Percentiles rank a stretch among this genome's conserved stretches.
Conservation (phyloP, 92 coral and sea anemone genomes). For the Hydrozoanthus gracilis region DNA sequence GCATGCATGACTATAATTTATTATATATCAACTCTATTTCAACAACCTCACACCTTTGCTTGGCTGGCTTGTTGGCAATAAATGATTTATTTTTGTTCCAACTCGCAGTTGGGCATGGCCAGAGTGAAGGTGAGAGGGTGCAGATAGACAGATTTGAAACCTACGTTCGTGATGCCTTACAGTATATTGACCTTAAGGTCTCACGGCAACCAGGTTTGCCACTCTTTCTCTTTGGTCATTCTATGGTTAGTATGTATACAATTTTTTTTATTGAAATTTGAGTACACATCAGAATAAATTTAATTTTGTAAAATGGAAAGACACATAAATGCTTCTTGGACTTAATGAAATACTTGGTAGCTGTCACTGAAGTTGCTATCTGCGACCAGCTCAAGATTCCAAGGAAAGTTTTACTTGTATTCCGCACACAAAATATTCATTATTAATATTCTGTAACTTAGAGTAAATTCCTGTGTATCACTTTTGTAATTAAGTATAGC, state of each 20-base stretch:
- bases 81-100: not conserved
- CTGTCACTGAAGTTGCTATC: too few species aligned
- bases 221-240: conserved; percentile 60
- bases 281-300: too few species aligned
- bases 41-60: not conserved
- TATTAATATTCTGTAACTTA: too few species aligned
- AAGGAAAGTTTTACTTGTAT: too few species aligned
- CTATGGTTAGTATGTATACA: conserved; percentile 47
- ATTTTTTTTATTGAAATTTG: too few species aligned
- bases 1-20: not conserved
- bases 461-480: too few species aligned
- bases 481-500: too few species aligned
- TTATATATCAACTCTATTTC: not conserved
- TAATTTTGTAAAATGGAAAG: too few species aligned
- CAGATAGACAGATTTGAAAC: conserved; percentile 51
- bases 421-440: too few species aligned
- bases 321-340: too few species aligned
- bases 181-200: conserved; percentile 46
- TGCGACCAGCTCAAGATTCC: too few species aligned
- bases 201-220: conserved; percentile 45
- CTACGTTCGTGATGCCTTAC: conserved; percentile 49
- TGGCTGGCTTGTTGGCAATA: not conserved
- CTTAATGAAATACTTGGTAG: too few species aligned
- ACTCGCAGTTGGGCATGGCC: conserved; percentile 67
- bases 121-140: conserved; percentile 58